Conservation (phyloP, 2,113 vertebrate genomes). For the Trochalopteron elliotii region DNA sequence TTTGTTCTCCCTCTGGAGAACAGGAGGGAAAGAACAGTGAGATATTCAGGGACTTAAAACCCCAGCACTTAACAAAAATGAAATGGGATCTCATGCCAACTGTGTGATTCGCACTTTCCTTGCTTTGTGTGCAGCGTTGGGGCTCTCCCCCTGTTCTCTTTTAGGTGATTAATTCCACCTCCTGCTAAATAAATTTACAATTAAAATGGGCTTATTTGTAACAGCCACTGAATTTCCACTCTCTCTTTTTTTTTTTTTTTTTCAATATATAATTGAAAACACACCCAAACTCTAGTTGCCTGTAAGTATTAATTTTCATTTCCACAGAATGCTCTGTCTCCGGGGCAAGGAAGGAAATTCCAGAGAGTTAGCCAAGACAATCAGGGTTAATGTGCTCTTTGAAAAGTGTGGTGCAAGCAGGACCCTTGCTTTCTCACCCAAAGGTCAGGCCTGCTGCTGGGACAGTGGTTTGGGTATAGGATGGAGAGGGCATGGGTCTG, state of each 20-base stretch:
- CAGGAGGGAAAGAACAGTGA: constrained; percentile 58
- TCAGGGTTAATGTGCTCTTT: constrained; percentile 63
- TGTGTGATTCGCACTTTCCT: constrained; percentile 11
- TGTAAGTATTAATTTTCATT: constrained; percentile 72
- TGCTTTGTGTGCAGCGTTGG: not conserved
- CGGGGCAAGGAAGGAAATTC: constrained; percentile 72
- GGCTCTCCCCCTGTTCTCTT: not conserved
- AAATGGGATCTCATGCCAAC: constrained; percentile 60
- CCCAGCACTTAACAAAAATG: constrained; percentile 53
- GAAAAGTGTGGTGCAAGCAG: constrained; percentile 39
- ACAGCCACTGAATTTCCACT: constrained; percentile 54
- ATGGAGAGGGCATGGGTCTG: not conserved
- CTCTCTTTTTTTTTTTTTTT: not conserved
- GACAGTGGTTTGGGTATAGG: not conserved
- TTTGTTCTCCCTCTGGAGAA: constrained; percentile 60
- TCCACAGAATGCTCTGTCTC: constrained; percentile 63
- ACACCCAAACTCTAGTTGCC: constrained; percentile 39
- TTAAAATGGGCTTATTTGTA: constrained; percentile 55
- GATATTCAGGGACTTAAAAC: constrained; percentile 55
- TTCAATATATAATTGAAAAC: constrained; percentile 65
- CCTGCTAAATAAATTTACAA: constrained; percentile 58
- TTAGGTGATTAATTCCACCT: constrained; percentile 52
- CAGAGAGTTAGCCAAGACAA: constrained; percentile 68
- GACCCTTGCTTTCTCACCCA: constrained; percentile 11
- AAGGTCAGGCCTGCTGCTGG: not conserved